Base-by-base conservation (phyloP, 2,113 vertebrate genomes). In the Pomatorhinus ruficollis region DNA sequence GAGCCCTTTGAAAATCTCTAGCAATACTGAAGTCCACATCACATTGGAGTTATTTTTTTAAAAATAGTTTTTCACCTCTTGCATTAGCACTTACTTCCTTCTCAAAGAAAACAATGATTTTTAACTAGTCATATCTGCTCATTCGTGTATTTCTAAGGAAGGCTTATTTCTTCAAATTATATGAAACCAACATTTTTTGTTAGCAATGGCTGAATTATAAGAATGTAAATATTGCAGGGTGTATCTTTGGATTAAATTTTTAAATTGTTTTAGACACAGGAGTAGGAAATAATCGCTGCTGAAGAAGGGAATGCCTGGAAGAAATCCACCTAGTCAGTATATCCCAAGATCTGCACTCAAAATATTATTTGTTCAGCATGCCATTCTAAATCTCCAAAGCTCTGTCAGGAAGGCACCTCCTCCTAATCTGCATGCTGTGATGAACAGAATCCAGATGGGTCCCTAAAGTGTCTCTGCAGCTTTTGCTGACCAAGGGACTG, bases 281-380 rank as follows among this genome's bases (percentile, higher is more conserved):
- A 76, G 13, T 31, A 79, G 65, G 52, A 91, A 79, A 66, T 42
- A 87, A 64, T 16, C 56, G 31, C 57, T 61, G 13, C 40, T 86
- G 53, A 82, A 83, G 79, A 86, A 83, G 72, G n/a, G 31, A 93
- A 40, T 44, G 30, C 19, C 53, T 52, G 44, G 44, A 17, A 83
- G 44, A 44, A 19, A 44, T 47, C 11, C 50, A 69, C 24, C n/a
- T 45, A 30, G 23, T 45, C 0, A 0, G n/a, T 24, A 64, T 42
- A 50, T 10, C 8, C 9, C 19, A 79, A 52, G 15, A 76, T 42
- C 33, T 85, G 44, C 23, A 17, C 33, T 83, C n/a, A 83, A 87
- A 87, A 59, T 28, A 4, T 70, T 31, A 40, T 57, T 75, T 82
- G 10, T 82, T 59, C 53, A 71, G 39, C 47, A 35, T 12, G 10